These are phyloP conservation scores for Apostichopus californicus DNA, from an alignment of 35 echinoderm and acorn worm species.

Conservation along the genomic window DNA sequence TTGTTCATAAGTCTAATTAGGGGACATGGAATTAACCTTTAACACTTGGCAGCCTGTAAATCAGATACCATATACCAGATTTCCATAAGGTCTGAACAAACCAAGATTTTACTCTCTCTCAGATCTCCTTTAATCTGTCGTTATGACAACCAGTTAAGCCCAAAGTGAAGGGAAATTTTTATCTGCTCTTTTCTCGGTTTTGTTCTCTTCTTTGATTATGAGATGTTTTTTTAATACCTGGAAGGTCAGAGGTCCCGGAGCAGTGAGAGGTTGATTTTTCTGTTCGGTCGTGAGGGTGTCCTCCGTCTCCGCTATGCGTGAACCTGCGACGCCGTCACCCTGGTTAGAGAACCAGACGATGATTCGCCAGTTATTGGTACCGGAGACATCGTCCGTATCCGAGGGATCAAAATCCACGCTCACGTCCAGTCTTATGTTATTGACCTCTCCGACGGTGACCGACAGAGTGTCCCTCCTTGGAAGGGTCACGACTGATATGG, in stretches of 20 bases:
- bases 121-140: no score
- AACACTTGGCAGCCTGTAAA: no score
- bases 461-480: neutral
- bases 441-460: conserved; percentile 17
- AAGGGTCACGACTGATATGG: neutral
- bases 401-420: conserved; percentile 29
- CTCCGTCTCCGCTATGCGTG: conserved; percentile 10
- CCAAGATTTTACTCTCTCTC: no score
- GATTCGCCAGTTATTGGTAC: conserved; percentile 27
- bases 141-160: no score
- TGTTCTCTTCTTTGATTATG: no score
- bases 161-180: no score
- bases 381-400: conserved; percentile 24
- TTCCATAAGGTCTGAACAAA: no score
- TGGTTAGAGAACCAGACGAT: conserved; percentile 41
- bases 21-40: no score
- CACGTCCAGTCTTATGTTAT: neutral
- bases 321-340: neutral
- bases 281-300: conserved; percentile 1
- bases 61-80: no score
- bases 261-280: conserved; percentile 1
- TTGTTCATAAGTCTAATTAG: no score
- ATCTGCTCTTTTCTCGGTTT: no score
- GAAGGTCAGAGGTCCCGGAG: conserved; percentile 9
- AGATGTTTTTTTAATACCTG: neutral